Evolutionary conservation across 2,797 vertebrate species (phyloP).

Genomic region (Gymnocypris eckloni): DNA sequence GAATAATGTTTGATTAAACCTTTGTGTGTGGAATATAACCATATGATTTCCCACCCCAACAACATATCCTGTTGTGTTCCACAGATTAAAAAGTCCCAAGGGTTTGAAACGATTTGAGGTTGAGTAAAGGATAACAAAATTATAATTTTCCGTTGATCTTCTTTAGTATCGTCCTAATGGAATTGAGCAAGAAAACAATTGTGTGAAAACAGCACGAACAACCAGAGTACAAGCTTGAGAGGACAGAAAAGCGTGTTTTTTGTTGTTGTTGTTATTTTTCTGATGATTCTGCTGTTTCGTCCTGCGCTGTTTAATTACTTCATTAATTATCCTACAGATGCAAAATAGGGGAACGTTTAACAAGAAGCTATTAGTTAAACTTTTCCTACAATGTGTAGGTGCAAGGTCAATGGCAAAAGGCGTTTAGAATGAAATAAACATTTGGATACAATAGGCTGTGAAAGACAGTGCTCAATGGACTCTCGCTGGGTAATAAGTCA

Average conservation of each 20-base stretch:
- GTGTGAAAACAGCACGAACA: conserved; percentile 26
- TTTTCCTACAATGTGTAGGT: conserved; percentile 70
- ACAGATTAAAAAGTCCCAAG: background rate
- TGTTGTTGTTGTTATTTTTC: conserved; percentile 51
- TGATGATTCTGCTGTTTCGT: conserved; percentile 70
- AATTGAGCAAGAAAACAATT: conserved; percentile 11
- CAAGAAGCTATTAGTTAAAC: conserved; percentile 75
- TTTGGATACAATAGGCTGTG: conserved; percentile 60
- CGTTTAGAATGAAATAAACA: conserved; percentile 66
- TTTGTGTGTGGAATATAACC: background rate
- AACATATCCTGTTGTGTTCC: background rate
- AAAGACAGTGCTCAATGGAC: conserved; percentile 56
- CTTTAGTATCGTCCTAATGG: conserved; percentile 24
- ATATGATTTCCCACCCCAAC: background rate
- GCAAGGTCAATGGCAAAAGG: conserved; percentile 73
- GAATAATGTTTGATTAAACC: background rate
- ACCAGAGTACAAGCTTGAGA: conserved; percentile 38
- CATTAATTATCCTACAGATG: conserved; percentile 74
- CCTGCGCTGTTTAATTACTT: conserved; percentile 69
- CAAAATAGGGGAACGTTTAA: conserved; percentile 70
- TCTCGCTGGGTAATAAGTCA: conserved; percentile 62
- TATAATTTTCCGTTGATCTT: conserved; percentile 3
- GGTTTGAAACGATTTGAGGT: background rate
- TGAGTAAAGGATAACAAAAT: conserved; percentile 10
- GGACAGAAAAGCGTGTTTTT: conserved; percentile 27